A percentile compares a stretch with the other conserved stretches of the same genome.
phyloP scores from a whole-genome alignment of 2,888 invertebrate genomes.

The Trachelus stipa region DNA sequence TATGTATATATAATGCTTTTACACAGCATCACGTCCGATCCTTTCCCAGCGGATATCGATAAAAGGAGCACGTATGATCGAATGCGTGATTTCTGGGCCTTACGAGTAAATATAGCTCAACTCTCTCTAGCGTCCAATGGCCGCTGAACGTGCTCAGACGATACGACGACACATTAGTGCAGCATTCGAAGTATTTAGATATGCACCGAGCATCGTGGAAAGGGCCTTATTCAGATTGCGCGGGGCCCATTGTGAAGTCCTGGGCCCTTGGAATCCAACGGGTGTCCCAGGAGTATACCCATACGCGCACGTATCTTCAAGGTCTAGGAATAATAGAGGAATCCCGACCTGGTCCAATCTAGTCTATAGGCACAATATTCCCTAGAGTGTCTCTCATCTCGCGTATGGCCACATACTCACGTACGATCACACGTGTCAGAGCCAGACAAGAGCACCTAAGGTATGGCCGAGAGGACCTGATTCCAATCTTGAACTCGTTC shows the following conservation, averaged over 20 bases:
- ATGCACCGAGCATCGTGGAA: conserved; percentile 28
- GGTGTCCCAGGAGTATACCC: neutral
- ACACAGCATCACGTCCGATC: neutral
- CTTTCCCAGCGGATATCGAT: neutral
- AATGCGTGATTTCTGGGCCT: neutral
- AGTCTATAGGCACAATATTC: neutral
- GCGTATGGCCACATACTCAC: neutral
- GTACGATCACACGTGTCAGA: neutral
- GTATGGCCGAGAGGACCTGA: neutral
- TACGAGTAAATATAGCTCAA: neutral
- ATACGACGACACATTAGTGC: conserved; percentile 47
- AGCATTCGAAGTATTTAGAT: conserved; percentile 36
- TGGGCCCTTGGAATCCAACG: conserved; percentile 6
- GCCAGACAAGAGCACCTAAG: neutral
- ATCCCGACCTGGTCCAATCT: conserved; percentile 52
- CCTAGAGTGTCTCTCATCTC: neutral
- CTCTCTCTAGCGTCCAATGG: neutral
- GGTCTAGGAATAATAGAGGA: conserved; percentile 22
- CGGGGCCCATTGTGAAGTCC: conserved; percentile 23
- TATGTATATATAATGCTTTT: neutral
- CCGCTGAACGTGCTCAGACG: conserved; percentile 42
- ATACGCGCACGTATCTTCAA: conserved; percentile 18
- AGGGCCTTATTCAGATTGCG: conserved; percentile 28
- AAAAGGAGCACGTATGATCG: neutral
- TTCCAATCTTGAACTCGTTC: neutral